phyloP scores from a whole-genome alignment of 2,113 vertebrate species.

The Penelope pileata region DNA sequence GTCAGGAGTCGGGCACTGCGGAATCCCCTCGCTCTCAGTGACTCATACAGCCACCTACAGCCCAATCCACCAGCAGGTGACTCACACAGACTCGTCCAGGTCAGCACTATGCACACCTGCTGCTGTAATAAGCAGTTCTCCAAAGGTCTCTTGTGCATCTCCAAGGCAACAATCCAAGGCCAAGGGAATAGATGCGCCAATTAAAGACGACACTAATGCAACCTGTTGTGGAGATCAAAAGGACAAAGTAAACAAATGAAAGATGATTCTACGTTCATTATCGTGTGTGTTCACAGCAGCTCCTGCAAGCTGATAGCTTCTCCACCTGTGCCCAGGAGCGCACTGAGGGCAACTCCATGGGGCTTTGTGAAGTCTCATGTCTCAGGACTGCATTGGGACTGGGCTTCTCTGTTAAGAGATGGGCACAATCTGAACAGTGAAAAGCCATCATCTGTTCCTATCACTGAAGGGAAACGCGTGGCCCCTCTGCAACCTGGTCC shows the following conservation, averaged over 20 bases:
- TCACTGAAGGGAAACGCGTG: background rate
- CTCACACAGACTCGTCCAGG: constrained; percentile 1
- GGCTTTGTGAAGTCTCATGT: background rate
- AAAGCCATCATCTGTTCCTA: background rate
- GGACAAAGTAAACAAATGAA: constrained; percentile 5
- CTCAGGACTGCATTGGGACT: background rate
- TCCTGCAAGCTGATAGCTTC: background rate
- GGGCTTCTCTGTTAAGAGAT: background rate
- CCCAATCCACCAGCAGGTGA: background rate
- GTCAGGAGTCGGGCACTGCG: background rate
- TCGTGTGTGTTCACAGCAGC: background rate
- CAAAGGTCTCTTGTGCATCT: background rate
- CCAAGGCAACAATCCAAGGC: constrained; percentile 52
- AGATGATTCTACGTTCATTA: background rate
- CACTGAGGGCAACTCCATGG: background rate
- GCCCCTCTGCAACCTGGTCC: background rate
- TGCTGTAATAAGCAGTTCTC: constrained; percentile 52
- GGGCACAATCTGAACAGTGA: background rate
- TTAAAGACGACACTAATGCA: constrained; percentile 23
- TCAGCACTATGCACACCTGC: constrained; percentile 16
- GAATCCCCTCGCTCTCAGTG: background rate
- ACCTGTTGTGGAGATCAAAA: background rate
- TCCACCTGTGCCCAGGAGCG: background rate
- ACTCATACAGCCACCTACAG: constrained; percentile 9
- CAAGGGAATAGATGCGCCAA: constrained; percentile 14